phyloP scores from a whole-genome alignment of 1,140 invertebrate species.

The Lepidurus arcticus region DNA sequence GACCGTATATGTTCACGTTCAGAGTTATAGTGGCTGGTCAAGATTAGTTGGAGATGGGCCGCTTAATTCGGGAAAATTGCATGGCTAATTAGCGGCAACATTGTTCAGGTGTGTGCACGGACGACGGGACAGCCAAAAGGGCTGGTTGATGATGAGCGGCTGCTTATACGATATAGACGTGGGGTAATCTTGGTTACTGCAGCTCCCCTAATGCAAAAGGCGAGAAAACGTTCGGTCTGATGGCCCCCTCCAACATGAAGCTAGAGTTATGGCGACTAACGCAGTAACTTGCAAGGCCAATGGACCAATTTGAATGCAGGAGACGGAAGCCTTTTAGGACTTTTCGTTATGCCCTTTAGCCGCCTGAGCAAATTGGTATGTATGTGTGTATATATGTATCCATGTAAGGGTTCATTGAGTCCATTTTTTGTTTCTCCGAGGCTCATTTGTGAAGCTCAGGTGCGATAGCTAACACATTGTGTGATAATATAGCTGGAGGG shows the following conservation, averaged over 20 bases:
- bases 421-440: no score
- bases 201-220: background rate
- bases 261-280: background rate
- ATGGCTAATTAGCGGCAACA: background rate
- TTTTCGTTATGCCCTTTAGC: background rate
- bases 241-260: background rate
- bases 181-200: no score
- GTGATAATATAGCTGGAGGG: background rate
- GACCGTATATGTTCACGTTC: no score
- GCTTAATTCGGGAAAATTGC: slow-evolving; percentile 8
- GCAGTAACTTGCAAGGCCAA: background rate
- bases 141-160: background rate
- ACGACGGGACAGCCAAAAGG: background rate
- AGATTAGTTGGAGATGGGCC: background rate
- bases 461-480: background rate
- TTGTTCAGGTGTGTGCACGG: background rate
- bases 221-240: background rate
- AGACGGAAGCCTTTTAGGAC: background rate
- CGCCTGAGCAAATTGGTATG: background rate
- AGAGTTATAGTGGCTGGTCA: background rate
- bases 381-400: background rate
- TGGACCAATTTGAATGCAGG: slow-evolving; percentile 15
- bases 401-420: no score
- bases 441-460: background rate
- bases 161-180: no score